Conservation (phyloP, 2,888 invertebrate species). For the Scaptomyza reducta region DNA sequence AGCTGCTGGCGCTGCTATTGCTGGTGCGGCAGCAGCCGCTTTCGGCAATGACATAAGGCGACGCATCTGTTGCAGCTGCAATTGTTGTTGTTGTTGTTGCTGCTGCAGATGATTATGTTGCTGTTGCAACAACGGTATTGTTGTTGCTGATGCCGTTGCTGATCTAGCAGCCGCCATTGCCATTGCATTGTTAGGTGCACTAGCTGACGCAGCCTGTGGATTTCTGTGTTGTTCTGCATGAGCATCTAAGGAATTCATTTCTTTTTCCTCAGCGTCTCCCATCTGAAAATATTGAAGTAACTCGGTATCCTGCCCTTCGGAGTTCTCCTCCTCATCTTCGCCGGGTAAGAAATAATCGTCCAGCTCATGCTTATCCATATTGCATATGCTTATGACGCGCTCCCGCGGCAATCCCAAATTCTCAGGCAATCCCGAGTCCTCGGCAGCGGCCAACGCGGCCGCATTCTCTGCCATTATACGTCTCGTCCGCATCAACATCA, state of each 20-base stretch:
- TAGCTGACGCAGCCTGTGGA: slow-evolving; percentile 70
- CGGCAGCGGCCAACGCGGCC: slow-evolving; percentile 61
- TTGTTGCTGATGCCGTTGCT: slow-evolving; percentile 31
- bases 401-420: slow-evolving; percentile 87
- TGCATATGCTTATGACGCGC: slow-evolving; percentile 90
- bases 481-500: slow-evolving; percentile 85
- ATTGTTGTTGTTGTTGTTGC: slow-evolving; percentile 28
- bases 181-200: slow-evolving; percentile 39
- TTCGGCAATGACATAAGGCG: slow-evolving; percentile 45
- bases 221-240: slow-evolving; percentile 78
- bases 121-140: slow-evolving; percentile 41
- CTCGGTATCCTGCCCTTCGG: slow-evolving; percentile 93
- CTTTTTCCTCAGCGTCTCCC: slow-evolving; percentile 84
- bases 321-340: slow-evolving; percentile 86
- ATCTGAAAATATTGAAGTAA: slow-evolving; percentile 91
- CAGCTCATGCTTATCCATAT: slow-evolving; percentile 91
- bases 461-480: slow-evolving; percentile 79
- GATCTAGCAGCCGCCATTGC: slow-evolving; percentile 25
- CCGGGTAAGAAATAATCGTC: slow-evolving; percentile 89
- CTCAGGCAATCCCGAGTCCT: slow-evolving; percentile 76
- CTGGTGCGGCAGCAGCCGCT: slow-evolving; percentile 33
- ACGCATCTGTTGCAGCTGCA: slow-evolving; percentile 44
- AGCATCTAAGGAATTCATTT: slow-evolving; percentile 83
- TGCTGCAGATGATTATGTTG: slow-evolving; percentile 41
- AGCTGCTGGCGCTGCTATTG: slow-evolving; percentile 33